A percentile compares a stretch with the other conserved stretches of the same genome.
These are phyloP conservation scores for Prostheceraeus crozeri DNA, from an alignment of 2,888 invertebrate species.

Conservation along the genomic window DNA sequence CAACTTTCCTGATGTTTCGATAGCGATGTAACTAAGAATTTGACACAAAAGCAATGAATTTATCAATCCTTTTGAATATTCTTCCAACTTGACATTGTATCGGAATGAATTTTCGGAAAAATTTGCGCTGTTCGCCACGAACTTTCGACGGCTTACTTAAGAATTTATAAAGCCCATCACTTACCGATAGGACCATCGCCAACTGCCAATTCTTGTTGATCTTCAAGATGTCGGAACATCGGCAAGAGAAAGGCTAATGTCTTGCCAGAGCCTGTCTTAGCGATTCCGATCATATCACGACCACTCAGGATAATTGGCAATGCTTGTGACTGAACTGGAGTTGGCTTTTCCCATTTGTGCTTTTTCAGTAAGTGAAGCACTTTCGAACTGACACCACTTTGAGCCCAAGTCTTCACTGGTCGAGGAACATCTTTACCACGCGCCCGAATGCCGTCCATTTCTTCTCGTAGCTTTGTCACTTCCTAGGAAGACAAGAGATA, in stretches of 20 bases:
- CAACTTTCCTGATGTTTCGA: no score
- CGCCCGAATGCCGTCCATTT: slow-evolving; percentile 87
- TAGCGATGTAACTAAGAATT: no score
- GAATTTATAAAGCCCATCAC: no score
- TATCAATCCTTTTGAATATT: no score
- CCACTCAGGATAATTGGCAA: slow-evolving; percentile 84
- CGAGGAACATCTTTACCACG: slow-evolving; percentile 94
- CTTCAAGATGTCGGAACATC: slow-evolving; percentile 90
- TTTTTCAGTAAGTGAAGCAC: slow-evolving; percentile 83
- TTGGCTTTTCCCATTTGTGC: slow-evolving; percentile 80
- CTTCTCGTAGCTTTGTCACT: slow-evolving; percentile 60
- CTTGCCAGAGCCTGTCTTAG: slow-evolving; percentile 97
- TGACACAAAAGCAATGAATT: no score
- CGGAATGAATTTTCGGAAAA: no score
- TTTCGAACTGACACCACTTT: slow-evolving; percentile 91
- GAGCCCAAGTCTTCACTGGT: slow-evolving; percentile 88
- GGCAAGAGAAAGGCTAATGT: slow-evolving; percentile 93
- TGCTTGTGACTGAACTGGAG: slow-evolving; percentile 95
- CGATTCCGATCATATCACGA: slow-evolving; percentile 95
- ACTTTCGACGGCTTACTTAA: no score
- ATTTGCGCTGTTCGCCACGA: no score
- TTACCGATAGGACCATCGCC: slow-evolving; percentile 91
- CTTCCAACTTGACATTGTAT: no score
- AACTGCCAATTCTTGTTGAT: slow-evolving; percentile 84
- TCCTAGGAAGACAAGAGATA: no score